Percentiles rank a stretch among this genome's conserved stretches.
These are phyloP conservation scores for Elysia chlorotica DNA, from an alignment of 1,140 invertebrate genomes.

Conservation along the genomic window DNA sequence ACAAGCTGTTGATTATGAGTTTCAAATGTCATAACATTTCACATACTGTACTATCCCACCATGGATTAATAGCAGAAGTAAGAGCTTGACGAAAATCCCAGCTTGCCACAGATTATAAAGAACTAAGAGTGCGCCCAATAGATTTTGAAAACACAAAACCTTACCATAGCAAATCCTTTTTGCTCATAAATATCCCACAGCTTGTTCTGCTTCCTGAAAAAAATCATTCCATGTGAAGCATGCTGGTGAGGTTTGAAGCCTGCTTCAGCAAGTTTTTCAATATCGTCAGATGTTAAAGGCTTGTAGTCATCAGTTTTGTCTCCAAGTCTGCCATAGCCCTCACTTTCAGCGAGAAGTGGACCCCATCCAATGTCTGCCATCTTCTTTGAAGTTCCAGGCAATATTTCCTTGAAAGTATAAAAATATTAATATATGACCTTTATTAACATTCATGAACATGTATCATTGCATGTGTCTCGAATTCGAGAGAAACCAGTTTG, in stretches of 20 bases:
- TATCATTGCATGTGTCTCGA: too few species aligned
- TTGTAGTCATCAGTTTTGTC: conserved; percentile 35
- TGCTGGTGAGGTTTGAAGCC: conserved; percentile 30
- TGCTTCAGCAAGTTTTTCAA: conserved; percentile 26
- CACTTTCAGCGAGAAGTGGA: conserved; percentile 28
- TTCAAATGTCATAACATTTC: neutral
- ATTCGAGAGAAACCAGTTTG: too few species aligned
- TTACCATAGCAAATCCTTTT: conserved; percentile 40
- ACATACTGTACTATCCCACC: neutral
- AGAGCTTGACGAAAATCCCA: too few species aligned
- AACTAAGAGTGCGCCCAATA: neutral
- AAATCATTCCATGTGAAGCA: conserved; percentile 57
- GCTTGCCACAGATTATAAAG: neutral
- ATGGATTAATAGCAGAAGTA: neutral
- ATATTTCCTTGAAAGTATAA: too few species aligned
- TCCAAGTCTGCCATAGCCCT: conserved; percentile 40
- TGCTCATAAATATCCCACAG: conserved; percentile 43
- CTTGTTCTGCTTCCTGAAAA: conserved; percentile 33
- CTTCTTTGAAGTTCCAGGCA: too few species aligned
- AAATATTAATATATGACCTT: too few species aligned
- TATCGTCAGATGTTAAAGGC: conserved; percentile 8
- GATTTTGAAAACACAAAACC: neutral
- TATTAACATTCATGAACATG: too few species aligned
- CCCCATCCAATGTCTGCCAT: conserved; percentile 43
- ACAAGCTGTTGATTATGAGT: too few species aligned